Evolutionary conservation across 2,888 invertebrate genomes (phyloP), one percentile per base, ranked within the genome.

Genomic region (Aproaerema taeniolella): DNA sequence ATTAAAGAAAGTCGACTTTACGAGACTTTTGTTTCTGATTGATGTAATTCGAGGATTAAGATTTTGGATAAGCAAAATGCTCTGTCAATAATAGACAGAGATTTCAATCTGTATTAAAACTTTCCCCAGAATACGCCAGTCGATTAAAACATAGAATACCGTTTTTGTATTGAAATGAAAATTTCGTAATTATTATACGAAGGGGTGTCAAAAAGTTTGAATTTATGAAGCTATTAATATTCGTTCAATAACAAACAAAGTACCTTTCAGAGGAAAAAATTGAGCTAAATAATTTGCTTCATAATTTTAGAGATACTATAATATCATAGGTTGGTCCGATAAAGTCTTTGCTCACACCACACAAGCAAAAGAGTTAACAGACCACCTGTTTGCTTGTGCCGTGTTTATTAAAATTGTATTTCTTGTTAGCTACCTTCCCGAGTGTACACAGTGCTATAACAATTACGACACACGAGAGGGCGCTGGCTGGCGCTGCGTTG

Each of bases 1-100:
- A 69, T 68, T 64, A 68, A 76, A 71, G 70, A 74, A 72, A 67
- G 59, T 59, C 61, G 51, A 58, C 64, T 59, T 73, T 63, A 60
- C 58, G 47, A 53, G 55, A 64, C 61, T 64, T 69, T 64, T 63
- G 58, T 65, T 60, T 58, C 55, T 68, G 66, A 73, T 65, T 73
- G 67, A 65, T 68, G 62, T 66, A 61, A 66, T 65, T 67, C 60
- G 58, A 39, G 50, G 52, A 56, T 56, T 55, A 50, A 52, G 49
- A 52, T 58, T 64, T 59, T 53, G 54, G 53, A 56, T 52, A 57
- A 55, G 46, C 46, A 49, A 41, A 53, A 46, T 56, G 47, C 42
- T 50, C 43, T 42, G 47, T 47, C 53, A 53, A 53, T 50, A 50
- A 47, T 52, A 48, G 43, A 47, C 37, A 35, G 47, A 55, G 52